Evolutionary conservation across 2,797 vertebrate species (phyloP).

Genomic region (Melanotaenia boesemani): DNA sequence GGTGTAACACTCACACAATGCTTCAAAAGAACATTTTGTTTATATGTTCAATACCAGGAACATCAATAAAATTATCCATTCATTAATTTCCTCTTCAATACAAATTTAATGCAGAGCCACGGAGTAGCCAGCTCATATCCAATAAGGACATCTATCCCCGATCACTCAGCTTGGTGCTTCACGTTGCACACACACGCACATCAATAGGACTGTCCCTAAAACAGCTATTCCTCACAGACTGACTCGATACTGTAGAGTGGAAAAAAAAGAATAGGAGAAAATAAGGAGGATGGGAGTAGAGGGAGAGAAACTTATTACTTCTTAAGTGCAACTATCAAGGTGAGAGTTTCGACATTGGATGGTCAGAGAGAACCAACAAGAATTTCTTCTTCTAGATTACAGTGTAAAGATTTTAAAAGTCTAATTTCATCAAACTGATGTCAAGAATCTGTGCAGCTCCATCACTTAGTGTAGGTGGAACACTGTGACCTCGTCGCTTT

Average conservation of each 20-base stretch:
- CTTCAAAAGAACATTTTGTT: constrained; percentile 83
- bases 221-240: constrained; percentile 72
- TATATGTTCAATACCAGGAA: constrained; percentile 79
- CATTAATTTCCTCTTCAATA: constrained; percentile 81
- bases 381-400: constrained; percentile 7
- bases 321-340: constrained; percentile 66
- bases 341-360: constrained; percentile 63
- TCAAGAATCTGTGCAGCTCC: background rate
- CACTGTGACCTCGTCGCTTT: too few relatives aligned
- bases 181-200: constrained; percentile 39
- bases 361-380: constrained; percentile 20
- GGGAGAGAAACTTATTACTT: constrained; percentile 55
- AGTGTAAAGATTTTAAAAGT: background rate
- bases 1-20: constrained; percentile 68
- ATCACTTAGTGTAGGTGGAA: too few relatives aligned
- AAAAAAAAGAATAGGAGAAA: constrained; percentile 35
- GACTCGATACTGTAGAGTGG: constrained; percentile 69
- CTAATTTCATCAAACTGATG: background rate
- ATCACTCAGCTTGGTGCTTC: constrained; percentile 63
- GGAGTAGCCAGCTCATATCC: constrained; percentile 80
- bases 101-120: constrained; percentile 78
- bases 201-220: constrained; percentile 78
- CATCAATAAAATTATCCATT: constrained; percentile 80
- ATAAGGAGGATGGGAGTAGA: constrained; percentile 52
- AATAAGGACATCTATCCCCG: constrained; percentile 75